Conservation (phyloP, 2,888 invertebrate genomes). For the Oxytorus armatus region DNA sequence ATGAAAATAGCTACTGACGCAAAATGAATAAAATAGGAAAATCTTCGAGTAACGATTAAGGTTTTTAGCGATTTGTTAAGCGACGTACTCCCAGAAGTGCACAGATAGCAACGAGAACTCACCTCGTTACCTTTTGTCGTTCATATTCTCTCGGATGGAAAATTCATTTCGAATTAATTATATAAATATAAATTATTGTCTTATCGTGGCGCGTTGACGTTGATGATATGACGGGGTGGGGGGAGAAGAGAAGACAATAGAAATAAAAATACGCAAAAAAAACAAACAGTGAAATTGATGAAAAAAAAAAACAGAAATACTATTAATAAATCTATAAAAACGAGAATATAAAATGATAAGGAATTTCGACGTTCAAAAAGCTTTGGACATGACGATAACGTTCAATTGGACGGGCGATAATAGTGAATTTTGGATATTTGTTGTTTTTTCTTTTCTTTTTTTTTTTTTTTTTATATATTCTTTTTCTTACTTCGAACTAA, state of each 20-base stretch:
- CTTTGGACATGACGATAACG: slow-evolving; percentile 38
- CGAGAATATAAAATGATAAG: slow-evolving; percentile 41
- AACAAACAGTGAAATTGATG: slow-evolving; percentile 10
- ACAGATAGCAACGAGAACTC: neutral
- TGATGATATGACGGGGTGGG: neutral
- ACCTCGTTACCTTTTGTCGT: neutral
- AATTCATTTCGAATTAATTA: slow-evolving; percentile 41
- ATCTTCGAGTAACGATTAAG: too few relatives aligned
- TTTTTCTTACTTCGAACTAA: slow-evolving; percentile 51
- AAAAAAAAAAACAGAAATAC: slow-evolving; percentile 3
- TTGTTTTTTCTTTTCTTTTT: slow-evolving; percentile 28
- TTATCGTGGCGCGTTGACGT: slow-evolving; percentile 32
- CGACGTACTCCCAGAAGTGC: slow-evolving; percentile 39
- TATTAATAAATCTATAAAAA: slow-evolving; percentile 25
- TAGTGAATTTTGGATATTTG: slow-evolving; percentile 41
- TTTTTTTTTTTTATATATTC: too few relatives aligned
- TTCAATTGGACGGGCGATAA: slow-evolving; percentile 46
- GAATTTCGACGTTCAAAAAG: slow-evolving; percentile 36
- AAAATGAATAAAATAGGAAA: too few relatives aligned
- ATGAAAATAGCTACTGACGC: too few relatives aligned
- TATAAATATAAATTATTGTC: slow-evolving; percentile 39
- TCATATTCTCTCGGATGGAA: slow-evolving; percentile 6
- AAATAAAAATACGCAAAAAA: slow-evolving; percentile 18
- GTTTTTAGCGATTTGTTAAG: too few relatives aligned
- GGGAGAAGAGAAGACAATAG: slow-evolving; percentile 7